Evolutionary conservation across 2,113 vertebrate genomes (phyloP).

Genomic region (Thymallus thymallus): DNA sequence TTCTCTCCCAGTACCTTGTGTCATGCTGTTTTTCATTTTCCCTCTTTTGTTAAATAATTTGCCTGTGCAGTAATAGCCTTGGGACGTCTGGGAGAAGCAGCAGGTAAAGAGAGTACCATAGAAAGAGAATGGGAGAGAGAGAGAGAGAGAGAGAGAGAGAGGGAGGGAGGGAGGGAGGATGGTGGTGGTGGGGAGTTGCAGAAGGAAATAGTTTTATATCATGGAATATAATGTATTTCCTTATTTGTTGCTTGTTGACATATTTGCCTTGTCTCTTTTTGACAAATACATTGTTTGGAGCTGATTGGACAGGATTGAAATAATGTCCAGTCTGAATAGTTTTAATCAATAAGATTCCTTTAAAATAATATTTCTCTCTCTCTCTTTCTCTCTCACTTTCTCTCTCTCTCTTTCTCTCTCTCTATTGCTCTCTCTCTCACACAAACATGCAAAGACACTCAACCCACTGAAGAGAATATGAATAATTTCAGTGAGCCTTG

Average conservation of each 20-base stretch:
- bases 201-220: not conserved
- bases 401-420: not conserved
- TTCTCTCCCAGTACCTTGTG: not conserved
- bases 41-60: slow-evolving; percentile 34
- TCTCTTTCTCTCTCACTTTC: no score
- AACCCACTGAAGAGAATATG: no score
- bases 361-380: not conserved
- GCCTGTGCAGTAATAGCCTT: slow-evolving; percentile 25
- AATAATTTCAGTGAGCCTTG: not conserved
- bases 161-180: not conserved
- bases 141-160: not conserved
- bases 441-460: not conserved
- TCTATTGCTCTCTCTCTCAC: not conserved
- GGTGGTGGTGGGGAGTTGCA: not conserved
- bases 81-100: slow-evolving; percentile 11
- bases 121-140: not conserved
- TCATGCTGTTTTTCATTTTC: slow-evolving; percentile 30
- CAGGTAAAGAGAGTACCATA: slow-evolving; percentile 18
- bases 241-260: not conserved
- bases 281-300: not conserved
- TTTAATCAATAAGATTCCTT: no score
- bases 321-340: no score
- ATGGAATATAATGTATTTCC: not conserved
- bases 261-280: not conserved
- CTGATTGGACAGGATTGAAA: not conserved